phyloP scores from a whole-genome alignment of 2,888 invertebrate genomes.

The Chrysolina haemoptera region DNA sequence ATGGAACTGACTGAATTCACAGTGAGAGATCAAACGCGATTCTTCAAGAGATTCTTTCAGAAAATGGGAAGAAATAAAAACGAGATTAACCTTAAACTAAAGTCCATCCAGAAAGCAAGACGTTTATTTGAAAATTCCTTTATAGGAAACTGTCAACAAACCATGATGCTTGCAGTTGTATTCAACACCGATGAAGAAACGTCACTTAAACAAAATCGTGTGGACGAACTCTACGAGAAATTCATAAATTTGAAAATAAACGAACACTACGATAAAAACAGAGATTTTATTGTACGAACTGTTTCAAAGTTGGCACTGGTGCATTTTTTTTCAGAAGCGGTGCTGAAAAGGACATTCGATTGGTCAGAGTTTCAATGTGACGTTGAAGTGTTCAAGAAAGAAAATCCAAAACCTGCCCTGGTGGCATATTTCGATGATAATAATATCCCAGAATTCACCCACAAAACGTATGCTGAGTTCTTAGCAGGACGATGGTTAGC shows the following conservation, averaged over 20 bases:
- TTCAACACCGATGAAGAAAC: constrained; percentile 19
- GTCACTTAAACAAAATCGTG: not conserved
- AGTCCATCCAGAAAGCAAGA: constrained; percentile 10
- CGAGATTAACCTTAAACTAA: constrained; percentile 3
- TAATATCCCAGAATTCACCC: constrained; percentile 31
- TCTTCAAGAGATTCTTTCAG: constrained; percentile 28
- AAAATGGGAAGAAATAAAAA: constrained; percentile 22
- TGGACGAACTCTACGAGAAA: constrained; percentile 33
- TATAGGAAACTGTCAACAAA: constrained; percentile 41
- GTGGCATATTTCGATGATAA: constrained; percentile 10
- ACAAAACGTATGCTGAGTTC: constrained; percentile 42
- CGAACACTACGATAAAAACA: not conserved
- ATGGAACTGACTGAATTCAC: constrained; percentile 36
- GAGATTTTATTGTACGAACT: constrained; percentile 21
- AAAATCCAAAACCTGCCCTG: constrained; percentile 26
- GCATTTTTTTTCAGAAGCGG: constrained; percentile 15
- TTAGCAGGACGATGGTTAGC: constrained; percentile 34
- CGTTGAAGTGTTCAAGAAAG: constrained; percentile 23
- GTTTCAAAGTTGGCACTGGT: constrained; percentile 34
- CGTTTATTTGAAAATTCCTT: constrained; percentile 28
- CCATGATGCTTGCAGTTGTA: constrained; percentile 39
- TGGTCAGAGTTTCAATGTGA: constrained; percentile 29
- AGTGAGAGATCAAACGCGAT: constrained; percentile 26
- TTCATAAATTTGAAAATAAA: constrained; percentile 29
- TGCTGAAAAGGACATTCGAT: constrained; percentile 21